These are phyloP conservation scores for Temnothorax rugatulus DNA, from an alignment of 2,888 invertebrate species.

Conservation along the genomic window DNA sequence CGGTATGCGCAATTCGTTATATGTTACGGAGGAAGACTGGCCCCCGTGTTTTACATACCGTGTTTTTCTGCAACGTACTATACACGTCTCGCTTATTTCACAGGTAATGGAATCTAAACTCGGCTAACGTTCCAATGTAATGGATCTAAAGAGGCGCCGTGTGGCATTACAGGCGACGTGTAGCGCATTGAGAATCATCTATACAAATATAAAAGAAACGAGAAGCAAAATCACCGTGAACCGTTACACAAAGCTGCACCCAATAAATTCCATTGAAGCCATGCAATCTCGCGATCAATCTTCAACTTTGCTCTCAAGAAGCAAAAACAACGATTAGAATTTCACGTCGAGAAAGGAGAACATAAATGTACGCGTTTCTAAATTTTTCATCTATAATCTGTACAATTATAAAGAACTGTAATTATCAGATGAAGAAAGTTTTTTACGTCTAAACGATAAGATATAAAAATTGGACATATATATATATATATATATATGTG, in stretches of 20 bases:
- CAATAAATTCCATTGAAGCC: conserved; percentile 65
- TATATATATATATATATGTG: too few relatives aligned
- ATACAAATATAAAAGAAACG: conserved; percentile 9
- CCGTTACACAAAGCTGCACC: conserved; percentile 49
- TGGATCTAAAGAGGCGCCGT: conserved; percentile 39
- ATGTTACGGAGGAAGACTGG: background rate
- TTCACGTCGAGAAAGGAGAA: background rate
- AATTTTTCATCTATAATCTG: background rate
- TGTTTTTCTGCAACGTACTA: conserved; percentile 26
- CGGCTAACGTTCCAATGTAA: conserved; percentile 31
- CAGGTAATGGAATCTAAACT: conserved; percentile 57
- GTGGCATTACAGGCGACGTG: background rate
- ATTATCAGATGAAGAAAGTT: background rate
- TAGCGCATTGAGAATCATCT: conserved; percentile 37
- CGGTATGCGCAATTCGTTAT: conserved; percentile 28
- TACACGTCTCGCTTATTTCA: conserved; percentile 21
- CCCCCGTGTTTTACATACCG: conserved; percentile 3
- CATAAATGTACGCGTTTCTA: background rate
- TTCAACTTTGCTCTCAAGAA: conserved; percentile 13
- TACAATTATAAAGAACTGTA: background rate
- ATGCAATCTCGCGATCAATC: conserved; percentile 25
- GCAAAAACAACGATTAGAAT: background rate
- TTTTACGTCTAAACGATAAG: background rate
- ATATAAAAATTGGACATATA: background rate
- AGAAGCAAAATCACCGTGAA: conserved; percentile 18